Evolutionary conservation across 2,888 invertebrate genomes (phyloP).

Genomic region (Coelinius sp.): DNA sequence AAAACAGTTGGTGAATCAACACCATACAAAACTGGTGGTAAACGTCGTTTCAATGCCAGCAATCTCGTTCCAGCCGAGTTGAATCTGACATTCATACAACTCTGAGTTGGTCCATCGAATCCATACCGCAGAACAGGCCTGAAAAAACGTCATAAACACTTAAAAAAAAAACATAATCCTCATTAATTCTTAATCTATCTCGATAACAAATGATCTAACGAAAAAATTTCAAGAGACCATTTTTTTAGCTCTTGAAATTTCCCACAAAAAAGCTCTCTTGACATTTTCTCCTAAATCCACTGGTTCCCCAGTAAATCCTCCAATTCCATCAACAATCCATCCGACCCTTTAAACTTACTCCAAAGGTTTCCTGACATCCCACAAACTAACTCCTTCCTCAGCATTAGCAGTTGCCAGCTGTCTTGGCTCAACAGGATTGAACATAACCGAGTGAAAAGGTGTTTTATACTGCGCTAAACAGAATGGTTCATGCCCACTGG

Average conservation of each 20-base stretch:
- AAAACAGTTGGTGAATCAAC: conserved; percentile 79
- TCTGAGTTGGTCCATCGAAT: conserved; percentile 75
- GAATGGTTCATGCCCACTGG: conserved; percentile 73
- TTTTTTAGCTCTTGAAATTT: no score
- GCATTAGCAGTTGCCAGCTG: conserved; percentile 91
- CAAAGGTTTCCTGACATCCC: conserved; percentile 89
- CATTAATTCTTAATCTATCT: no score
- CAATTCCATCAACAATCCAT: conserved; percentile 18
- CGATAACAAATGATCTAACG: no score
- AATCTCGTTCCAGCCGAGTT: conserved; percentile 84
- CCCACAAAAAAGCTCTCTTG: no score
- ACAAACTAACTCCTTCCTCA: conserved; percentile 88
- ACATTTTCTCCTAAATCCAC: no score
- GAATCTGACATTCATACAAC: conserved; percentile 94
- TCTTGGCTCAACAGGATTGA: conserved; percentile 87
- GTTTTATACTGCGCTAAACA: conserved; percentile 79
- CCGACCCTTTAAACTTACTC: no score
- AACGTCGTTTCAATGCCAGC: conserved; percentile 86
- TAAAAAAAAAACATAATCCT: neutral
- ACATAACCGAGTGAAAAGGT: conserved; percentile 96
- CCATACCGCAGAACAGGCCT: conserved; percentile 82
- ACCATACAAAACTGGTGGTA: conserved; percentile 87
- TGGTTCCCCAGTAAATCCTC: conserved; percentile 9
- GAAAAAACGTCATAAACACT: neutral
- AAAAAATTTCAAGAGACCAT: no score